Conservation (phyloP, 2,113 vertebrate species). For the Bos taurus region DNA sequence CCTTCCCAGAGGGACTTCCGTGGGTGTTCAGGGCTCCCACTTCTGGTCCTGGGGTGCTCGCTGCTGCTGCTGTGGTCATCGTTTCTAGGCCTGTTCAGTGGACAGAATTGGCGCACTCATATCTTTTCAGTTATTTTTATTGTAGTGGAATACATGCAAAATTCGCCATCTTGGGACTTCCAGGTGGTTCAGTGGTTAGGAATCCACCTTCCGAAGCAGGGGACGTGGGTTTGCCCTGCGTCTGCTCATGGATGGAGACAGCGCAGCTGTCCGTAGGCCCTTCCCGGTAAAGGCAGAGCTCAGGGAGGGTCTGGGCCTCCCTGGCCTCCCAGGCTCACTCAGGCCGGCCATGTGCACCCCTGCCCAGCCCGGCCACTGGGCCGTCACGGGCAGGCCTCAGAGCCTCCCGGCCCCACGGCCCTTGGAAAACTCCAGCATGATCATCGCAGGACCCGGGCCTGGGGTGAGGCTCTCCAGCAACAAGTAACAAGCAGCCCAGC, state of each 20-base stretch:
- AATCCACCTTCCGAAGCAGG: not conserved
- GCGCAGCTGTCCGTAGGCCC: no score
- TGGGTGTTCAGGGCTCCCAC: not conserved
- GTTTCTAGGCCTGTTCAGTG: not conserved
- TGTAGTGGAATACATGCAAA: fast-evolving
- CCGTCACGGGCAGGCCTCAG: not conserved
- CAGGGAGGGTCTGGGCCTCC: not conserved
- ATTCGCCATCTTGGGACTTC: not conserved
- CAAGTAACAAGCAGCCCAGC: not conserved
- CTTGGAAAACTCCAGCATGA: not conserved
- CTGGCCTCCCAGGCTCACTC: not conserved
- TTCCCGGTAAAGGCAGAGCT: not conserved
- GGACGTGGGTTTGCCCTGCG: not conserved
- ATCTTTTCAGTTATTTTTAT: not conserved
- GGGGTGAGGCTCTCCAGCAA: not conserved
- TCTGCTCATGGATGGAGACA: not conserved
- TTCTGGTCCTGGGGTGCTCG: fast-evolving
- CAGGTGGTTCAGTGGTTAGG: not conserved
- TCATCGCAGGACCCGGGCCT: fast-evolving
- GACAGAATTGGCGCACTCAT: not conserved
- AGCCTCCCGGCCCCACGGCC: not conserved
- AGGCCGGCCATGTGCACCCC: not conserved
- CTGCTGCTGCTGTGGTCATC: fast-evolving
- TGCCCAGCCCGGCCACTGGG: not conserved
- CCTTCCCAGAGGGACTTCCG: fast-evolving